A percentile compares a stretch with the other conserved stretches of the same genome.
These are phyloP conservation scores for Sus scrofa DNA, from an alignment of 2,113 vertebrate species.

Conservation along the genomic window DNA sequence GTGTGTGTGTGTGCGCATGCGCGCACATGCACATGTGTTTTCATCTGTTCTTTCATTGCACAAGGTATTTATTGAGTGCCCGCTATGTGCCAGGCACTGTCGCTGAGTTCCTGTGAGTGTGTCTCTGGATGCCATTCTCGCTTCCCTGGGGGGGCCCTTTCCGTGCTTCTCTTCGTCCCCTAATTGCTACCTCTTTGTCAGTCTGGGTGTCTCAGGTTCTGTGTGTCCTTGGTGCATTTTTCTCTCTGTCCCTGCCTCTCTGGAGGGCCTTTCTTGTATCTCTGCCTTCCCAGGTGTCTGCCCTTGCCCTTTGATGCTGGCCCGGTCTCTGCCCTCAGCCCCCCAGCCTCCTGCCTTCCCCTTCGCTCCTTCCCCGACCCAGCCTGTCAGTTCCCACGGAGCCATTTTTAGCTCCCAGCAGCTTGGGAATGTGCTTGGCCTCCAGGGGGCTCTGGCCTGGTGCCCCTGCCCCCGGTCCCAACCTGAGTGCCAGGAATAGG, in stretches of 20 bases:
- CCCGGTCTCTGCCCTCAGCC: no score
- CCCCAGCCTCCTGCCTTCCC: neutral
- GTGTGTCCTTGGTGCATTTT: neutral
- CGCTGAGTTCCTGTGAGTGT: conserved; percentile 9
- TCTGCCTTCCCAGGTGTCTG: neutral
- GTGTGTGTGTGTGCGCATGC: no score
- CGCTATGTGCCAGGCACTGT: conserved; percentile 49
- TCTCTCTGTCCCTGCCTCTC: neutral
- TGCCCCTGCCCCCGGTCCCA: conserved; percentile 67
- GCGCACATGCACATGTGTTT: neutral
- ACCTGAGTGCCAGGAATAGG: conserved; percentile 34
- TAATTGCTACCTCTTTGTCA: conserved; percentile 81
- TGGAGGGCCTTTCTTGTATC: neutral
- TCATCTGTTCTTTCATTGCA: neutral
- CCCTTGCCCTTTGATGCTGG: neutral
- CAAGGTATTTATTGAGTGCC: conserved; percentile 67
- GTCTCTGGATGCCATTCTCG: neutral
- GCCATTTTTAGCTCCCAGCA: conserved; percentile 85
- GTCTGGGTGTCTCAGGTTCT: conserved; percentile 79
- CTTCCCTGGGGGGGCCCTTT: conserved; percentile 59
- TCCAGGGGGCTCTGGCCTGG: conserved; percentile 66
- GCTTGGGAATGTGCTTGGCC: conserved; percentile 56
- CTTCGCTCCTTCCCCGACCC: neutral
- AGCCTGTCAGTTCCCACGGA: conserved; percentile 80
- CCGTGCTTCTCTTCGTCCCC: conserved; percentile 65